These are phyloP conservation scores for Caenorhabditis imperialis DNA, from an alignment of 2,888 invertebrate species.

Conservation along the genomic window DNA sequence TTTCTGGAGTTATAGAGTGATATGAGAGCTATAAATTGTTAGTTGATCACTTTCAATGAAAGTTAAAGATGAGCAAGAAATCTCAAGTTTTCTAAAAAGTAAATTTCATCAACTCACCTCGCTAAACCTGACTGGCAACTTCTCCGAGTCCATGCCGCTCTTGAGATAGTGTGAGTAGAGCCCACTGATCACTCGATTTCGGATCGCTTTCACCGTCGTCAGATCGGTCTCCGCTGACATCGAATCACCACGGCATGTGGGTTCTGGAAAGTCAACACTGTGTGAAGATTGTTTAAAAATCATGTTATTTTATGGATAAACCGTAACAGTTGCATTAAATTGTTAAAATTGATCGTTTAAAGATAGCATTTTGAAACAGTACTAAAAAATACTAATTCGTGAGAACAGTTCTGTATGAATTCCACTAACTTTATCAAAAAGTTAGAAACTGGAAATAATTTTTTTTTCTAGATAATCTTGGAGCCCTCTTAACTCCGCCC, in stretches of 20 bases:
- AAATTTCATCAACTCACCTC: conserved; percentile 16
- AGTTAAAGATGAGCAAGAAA: background rate
- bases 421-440: too few species aligned
- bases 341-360: too few species aligned
- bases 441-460: too few species aligned
- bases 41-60: background rate
- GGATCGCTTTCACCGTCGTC: conserved; percentile 27
- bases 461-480: too few species aligned
- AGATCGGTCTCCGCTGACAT: conserved; percentile 47
- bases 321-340: too few species aligned
- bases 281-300: background rate
- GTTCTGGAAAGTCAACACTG: conserved; percentile 37
- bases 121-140: conserved; percentile 32
- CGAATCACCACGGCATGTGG: conserved; percentile 46
- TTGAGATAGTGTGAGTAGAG: conserved; percentile 47
- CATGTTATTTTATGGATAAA: too few species aligned
- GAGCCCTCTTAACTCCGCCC: too few species aligned
- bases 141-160: conserved; percentile 18
- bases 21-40: background rate
- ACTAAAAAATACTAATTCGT: background rate
- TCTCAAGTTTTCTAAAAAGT: background rate
- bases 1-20: background rate
- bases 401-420: too few species aligned
- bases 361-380: background rate
- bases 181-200: conserved; percentile 54